Evolutionary conservation across 2,113 vertebrate genomes (phyloP), one percentile per base, ranked within the genome.

Genomic region (Oxyura jamaicensis): DNA sequence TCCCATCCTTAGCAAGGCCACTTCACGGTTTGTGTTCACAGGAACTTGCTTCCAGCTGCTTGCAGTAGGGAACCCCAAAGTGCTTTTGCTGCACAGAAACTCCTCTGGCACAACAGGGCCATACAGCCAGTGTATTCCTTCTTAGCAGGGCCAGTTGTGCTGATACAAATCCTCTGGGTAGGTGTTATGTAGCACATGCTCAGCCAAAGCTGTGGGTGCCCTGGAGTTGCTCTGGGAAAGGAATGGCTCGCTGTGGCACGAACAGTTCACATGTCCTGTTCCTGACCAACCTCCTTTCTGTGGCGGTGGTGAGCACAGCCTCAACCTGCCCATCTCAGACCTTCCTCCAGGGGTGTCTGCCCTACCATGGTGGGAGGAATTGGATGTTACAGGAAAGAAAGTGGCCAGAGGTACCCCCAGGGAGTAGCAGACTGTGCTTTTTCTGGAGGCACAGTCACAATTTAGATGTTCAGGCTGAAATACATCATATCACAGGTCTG

Each of bases 121-220:
- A 3, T 28, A 22, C 31, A 35, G 12, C 9, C 0, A 1, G 26
- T 5, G 20, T 79, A 11, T 2, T 41, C 2, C 12, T 29, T 36
- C 66, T 44, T 35, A 31, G n/a, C 26, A 86, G 35, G 26, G 55
- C 17, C 36, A 31, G 10, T 19, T 22, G 66, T 83, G 56, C 41
- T 36, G 48, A 16, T 35, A 4, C n/a, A 28, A 60, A 19, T 46
- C 29, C 26, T 21, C 15, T 52, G 31, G 10, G 3, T 39, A 4
- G 4, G 12, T 59, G 26, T 10, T 31, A 9, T 5, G 22, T 19
- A 81, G 31, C 42, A 31, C 22, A 8, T 1, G 12, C 44, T 77
- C 73, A 80, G 56, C 35, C 79, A 44, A 42, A 35, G 33, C 17
- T 14, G 1, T 13, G 19, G 6, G 4, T 46, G 36, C 8, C 29